phyloP scores from a whole-genome alignment of 1,140 invertebrate genomes.

The Drosophila busckii region DNA sequence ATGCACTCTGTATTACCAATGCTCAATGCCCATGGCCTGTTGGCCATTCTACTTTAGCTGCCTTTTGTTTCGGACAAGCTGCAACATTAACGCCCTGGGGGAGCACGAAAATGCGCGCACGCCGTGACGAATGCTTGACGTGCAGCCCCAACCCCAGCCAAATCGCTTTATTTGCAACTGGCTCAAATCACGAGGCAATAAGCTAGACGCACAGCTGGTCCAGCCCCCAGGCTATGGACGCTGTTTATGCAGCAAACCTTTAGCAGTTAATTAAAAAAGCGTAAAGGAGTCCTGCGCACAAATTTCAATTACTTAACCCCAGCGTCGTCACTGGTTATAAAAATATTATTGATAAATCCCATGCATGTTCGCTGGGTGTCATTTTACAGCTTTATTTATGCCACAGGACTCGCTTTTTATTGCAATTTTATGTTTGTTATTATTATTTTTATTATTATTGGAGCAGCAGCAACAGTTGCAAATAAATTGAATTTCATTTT shows the following conservation, averaged over 20 bases:
- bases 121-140: no score
- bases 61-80: no score
- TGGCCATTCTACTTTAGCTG: no score
- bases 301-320: conserved; percentile 55
- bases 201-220: no score
- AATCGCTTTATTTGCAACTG: conserved; percentile 53
- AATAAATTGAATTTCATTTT: conserved; percentile 57
- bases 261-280: conserved; percentile 68
- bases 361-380: conserved; percentile 1
- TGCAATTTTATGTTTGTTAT: no score
- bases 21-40: no score
- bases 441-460: conserved; percentile 7
- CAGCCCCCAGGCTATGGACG: conserved; percentile 3
- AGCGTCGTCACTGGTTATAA: conserved; percentile 17
- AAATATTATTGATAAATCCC: conserved; percentile 59
- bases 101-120: no score
- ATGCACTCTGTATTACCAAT: no score
- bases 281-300: not conserved
- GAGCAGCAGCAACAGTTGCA: conserved; percentile 17
- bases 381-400: conserved; percentile 50
- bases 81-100: no score
- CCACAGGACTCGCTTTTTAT: no score
- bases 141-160: conserved; percentile 53
- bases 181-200: conserved; percentile 71
- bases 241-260: conserved; percentile 37